Evolutionary conservation across 2,888 invertebrate genomes (phyloP).

Genomic region (Tanypteryx hageni): DNA sequence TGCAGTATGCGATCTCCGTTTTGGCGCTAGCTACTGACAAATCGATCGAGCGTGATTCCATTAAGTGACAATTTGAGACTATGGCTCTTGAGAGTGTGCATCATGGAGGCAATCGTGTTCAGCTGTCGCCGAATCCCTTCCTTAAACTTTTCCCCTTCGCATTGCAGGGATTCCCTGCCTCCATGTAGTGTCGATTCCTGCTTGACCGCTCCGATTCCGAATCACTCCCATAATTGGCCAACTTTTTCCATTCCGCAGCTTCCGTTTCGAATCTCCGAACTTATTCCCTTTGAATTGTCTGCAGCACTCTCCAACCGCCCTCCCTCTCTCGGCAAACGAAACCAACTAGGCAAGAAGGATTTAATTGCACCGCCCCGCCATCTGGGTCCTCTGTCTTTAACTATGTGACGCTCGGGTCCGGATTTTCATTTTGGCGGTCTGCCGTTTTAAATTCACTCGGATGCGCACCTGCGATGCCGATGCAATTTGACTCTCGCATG

Average conservation of each 20-base stretch:
- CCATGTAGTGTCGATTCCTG: not conserved
- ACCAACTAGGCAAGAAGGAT: not conserved
- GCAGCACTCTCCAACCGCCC: not conserved
- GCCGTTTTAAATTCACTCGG: too few species aligned
- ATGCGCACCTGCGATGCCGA: too few species aligned
- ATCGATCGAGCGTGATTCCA: too few species aligned
- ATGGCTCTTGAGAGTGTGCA: too few species aligned
- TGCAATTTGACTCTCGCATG: too few species aligned
- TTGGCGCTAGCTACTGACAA: too few species aligned
- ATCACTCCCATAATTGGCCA: constrained; percentile 41
- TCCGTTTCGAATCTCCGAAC: not conserved
- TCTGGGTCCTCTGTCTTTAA: not conserved
- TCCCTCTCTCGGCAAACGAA: not conserved
- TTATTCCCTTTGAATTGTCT: too few species aligned
- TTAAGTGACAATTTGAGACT: too few species aligned
- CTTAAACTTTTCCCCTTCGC: too few species aligned
- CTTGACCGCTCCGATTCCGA: constrained; percentile 35
- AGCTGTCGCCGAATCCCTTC: too few species aligned
- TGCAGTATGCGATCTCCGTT: too few species aligned
- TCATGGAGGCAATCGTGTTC: too few species aligned
- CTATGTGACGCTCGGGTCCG: not conserved
- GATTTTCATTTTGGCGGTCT: not conserved
- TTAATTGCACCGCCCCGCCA: not conserved
- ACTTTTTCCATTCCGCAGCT: constrained; percentile 34
- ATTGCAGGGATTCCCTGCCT: not conserved